Evolutionary conservation across 92 coral and sea anemone species (phyloP).

Genomic region (Epizoanthus illoricatus): DNA sequence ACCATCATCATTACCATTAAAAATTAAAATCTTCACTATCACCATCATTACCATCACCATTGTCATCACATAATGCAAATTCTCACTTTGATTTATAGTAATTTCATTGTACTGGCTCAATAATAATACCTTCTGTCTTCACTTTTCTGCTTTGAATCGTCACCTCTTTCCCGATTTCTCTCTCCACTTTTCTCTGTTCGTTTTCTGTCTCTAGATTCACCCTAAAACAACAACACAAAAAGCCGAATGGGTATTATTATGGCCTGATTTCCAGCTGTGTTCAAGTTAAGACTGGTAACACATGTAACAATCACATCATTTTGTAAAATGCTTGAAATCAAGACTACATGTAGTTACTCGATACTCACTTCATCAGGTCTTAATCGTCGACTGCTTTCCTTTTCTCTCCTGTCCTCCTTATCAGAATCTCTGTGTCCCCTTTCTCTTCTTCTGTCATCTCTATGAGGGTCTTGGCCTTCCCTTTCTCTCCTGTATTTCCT

Average conservation of each 20-base stretch:
- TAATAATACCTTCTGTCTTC: conserved; percentile 39
- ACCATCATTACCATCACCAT: too few relatives aligned
- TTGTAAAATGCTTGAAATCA: neutral
- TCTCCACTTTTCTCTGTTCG: conserved; percentile 38
- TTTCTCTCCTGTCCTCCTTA: conserved; percentile 42
- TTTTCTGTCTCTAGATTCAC: conserved; percentile 45
- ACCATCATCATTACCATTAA: too few relatives aligned
- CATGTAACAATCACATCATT: too few relatives aligned
- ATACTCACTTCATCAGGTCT: conserved; percentile 12
- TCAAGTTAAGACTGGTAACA: too few relatives aligned
- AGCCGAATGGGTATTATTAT: too few relatives aligned
- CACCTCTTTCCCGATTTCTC: conserved; percentile 33
- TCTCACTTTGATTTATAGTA: too few relatives aligned
- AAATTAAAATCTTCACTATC: too few relatives aligned
- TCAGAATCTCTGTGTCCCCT: conserved; percentile 37
- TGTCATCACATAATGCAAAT: too few relatives aligned
- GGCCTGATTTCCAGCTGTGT: too few relatives aligned
- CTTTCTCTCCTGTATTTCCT: conserved; percentile 2
- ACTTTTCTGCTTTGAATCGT: conserved; percentile 36
- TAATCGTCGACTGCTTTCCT: conserved; percentile 8
- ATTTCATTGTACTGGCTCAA: too few relatives aligned
- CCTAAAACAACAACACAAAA: conserved; percentile 2
- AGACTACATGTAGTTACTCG: neutral
- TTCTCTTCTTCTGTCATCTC: conserved; percentile 39
- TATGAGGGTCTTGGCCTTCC: neutral